Evolutionary conservation across 2,888 invertebrate genomes (phyloP), one percentile per base, ranked within the genome.

Genomic region (Hirtodrosophila confusa): DNA sequence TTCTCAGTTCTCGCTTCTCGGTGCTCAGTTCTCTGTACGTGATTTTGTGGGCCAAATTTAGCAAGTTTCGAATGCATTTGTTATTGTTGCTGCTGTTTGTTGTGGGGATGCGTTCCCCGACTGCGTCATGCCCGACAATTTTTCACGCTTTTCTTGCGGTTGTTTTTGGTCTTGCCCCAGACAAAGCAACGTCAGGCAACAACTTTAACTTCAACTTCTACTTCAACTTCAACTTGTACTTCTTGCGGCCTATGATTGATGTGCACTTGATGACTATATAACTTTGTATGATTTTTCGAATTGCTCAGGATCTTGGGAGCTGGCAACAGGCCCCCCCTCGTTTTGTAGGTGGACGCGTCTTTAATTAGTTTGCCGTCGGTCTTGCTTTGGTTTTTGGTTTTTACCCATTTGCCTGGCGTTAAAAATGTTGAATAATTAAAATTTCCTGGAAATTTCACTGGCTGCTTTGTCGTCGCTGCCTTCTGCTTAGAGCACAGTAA

Each of bases 241-340:
- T 75, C 61, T 70, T 68, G 70, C 71, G 71, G 75, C 78, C 76
- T 84, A 88, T 89, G 89, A 89, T 89, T 89, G 88, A 89, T 89
- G 89, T 86, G 48, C 80, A 78, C 83, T 89, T 88, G 88, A 89
- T 88, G 89, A 88, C 88, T 89, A 85, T 73, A 89, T 89, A 87
- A 87, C 84, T 88, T 87, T 82, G 86, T 86, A 84, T 86, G 85
- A 78, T 80, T 82, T 80, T 67, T 66, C 71, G 78, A 69, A 62
- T 73, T 53, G 60, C 67, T 56, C 43, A 24, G 27, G 40, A 41
- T 56, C 48, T 45, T 37, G 7, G 11, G 43, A 24, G 31, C 8
- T 10, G 64, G 45, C 37, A 31, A 43, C 37, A 40, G 9, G 58
- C 55, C 51, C 24, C 23, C n/a, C 37, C 24, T 9, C 17, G 39